Evolutionary conservation across 2,797 vertebrate species (phyloP), one percentile per base, ranked within the genome.

Genomic region (Oryzias dopingdopingensis): DNA sequence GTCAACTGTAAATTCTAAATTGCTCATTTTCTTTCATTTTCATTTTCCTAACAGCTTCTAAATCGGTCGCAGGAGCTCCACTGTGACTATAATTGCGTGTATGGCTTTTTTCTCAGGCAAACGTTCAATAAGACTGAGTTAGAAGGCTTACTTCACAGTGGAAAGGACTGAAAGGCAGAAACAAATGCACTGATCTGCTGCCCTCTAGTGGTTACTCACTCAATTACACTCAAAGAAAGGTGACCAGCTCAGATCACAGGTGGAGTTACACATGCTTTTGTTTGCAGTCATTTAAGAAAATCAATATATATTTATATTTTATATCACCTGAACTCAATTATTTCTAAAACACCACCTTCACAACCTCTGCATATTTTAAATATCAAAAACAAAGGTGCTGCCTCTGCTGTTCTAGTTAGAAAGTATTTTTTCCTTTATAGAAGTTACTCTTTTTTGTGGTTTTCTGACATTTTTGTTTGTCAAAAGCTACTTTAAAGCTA

Each of bases 161-260:
- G 46, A 51, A 43, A 14, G 52, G 55, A 57, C 60, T 53, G 56
- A n/a, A 65, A 17, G 43, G 40, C 46, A 1, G 2, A 37, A 44
- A 6, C 55, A 57, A 42, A 47, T 3, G 6, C 50, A 42, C 64
- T 54, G 74, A 43, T 67, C 50, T 78, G 76, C 74, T 65, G 48
- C 79, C 43, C 75, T 56, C 83, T 87, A 23, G 67, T 83, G 77
- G 82, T 18, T 18, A 18, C 18, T 18, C 18, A 18, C 18, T 18
- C 18, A 18, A 18, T 18, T 72, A 55, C 77, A 72, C 13, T 1
- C 42, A 58, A 29, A 56, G 41, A 16, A 18, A 62, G 56, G 13
- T 57, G 52, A 5, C 42, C 6, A 32, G 49, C 26, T 56, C 47
- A 58, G 23, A 32, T 70, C 26, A 26, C 62, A 55, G 0, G 10